Base-by-base conservation (phyloP, 2,888 invertebrate genomes). In the Chrysina gloriosa region DNA sequence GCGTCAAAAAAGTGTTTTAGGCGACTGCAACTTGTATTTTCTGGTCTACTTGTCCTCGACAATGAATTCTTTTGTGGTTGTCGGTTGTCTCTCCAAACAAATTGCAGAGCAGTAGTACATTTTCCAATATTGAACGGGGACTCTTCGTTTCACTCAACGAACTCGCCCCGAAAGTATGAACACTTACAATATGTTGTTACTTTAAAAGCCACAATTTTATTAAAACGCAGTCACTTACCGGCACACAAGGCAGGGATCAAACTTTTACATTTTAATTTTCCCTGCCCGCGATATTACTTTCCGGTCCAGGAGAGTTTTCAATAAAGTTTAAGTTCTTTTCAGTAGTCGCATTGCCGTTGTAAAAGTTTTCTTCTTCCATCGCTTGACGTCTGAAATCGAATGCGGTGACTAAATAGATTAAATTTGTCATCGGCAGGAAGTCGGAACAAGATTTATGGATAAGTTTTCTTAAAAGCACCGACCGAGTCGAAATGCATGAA, bases 131-230 rank as follows among this genome's bases (percentile, higher is more conserved):
- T 23, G n/a, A 23, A 23, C 36, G 19, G 3, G 21, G 21, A 36
- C 19, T 54, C 23, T 16, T 5, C 36, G 23, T 56, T 36, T 36
- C 36, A 56, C 36, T 56, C n/a, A 23, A 16, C 3, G 21, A 56
- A 39, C 3, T 21, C 34, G n/a, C 36, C 4, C 16, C 1, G 11
- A 36, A 42, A 11, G 29, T 45, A 63, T 63, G 63, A 63, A 31
- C 67, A 54, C 65, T 69, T 70, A 69, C 68, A 69, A 16, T 66
- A 65, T 56, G 70, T 73, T 71, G 73, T 71, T 70, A 68, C 69
- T 70, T 68, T 72, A 72, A 74, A 74, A 73, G 75, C 74, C 64
- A 65, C 73, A 75, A 75, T 75, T 75, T 74, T 65, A 69, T 65
- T 72, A 65, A 72, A 74, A 72, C 71, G 70, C 69, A 69, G 69